Conservation (phyloP, 2,113 vertebrate genomes). For the Alces alces region DNA sequence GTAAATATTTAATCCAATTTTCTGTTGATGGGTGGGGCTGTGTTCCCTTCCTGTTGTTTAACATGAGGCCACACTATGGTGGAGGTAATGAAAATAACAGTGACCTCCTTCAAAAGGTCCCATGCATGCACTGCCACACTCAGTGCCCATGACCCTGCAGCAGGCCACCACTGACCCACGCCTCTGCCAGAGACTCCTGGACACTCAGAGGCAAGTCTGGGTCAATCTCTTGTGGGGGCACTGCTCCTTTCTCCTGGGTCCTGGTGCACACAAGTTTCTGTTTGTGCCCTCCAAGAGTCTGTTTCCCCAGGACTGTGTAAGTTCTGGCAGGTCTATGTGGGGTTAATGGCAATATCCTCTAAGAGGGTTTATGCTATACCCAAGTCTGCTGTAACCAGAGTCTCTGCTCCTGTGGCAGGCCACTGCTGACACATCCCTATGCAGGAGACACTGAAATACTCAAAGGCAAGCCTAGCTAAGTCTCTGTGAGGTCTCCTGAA, state of each 20-base stretch:
- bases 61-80: neutral
- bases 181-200: accelerated
- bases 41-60: neutral
- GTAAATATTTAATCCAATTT: neutral
- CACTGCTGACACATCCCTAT: neutral
- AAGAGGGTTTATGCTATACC: neutral
- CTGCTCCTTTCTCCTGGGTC: neutral
- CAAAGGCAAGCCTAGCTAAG: neutral
- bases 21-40: neutral
- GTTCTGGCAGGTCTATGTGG: neutral
- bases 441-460: neutral
- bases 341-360: neutral
- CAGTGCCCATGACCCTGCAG: neutral
- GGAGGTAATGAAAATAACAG: neutral
- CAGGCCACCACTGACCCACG: accelerated
- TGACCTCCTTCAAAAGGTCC: neutral
- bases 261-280: neutral
- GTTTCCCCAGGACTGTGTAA: neutral
- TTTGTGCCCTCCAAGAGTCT: neutral
- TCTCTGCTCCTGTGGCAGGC: neutral
- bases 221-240: neutral
- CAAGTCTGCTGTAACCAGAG: neutral
- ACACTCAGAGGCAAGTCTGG: neutral
- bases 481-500: neutral
- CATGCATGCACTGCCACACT: accelerated